Evolutionary conservation across 2,113 vertebrate genomes (phyloP).

Genomic region (Ifrita kowaldi): DNA sequence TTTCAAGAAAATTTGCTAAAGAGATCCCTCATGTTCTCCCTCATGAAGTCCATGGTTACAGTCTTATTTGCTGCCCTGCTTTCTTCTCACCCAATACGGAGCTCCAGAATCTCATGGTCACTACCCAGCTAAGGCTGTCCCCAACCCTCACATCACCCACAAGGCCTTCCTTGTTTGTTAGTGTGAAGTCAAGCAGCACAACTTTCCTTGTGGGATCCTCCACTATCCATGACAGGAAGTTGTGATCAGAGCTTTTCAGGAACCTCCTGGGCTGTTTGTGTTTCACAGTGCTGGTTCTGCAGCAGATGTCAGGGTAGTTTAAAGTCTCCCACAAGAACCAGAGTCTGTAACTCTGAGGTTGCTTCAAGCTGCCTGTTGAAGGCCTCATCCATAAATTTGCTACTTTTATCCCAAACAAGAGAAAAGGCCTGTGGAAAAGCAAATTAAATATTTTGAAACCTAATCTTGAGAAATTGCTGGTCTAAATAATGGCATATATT

Average conservation of each 20-base stretch:
- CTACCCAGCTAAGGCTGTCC: not conserved
- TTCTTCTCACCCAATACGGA: accelerated
- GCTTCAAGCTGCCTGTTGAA: not conserved
- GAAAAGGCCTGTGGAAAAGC: not conserved
- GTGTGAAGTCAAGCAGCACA: not conserved
- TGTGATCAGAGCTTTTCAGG: not conserved
- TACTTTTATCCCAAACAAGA: not conserved
- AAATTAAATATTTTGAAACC: not conserved
- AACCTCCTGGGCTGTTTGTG: not conserved
- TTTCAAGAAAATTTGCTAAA: not conserved
- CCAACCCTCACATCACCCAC: not conserved
- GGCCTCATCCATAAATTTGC: not conserved
- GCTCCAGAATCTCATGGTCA: not conserved
- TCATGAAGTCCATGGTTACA: not conserved
- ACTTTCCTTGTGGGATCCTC: not conserved
- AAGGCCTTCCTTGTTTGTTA: not conserved
- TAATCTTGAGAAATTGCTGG: not conserved
- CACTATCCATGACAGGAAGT: too few species aligned
- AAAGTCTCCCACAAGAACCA: accelerated
- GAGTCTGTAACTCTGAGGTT: not conserved
- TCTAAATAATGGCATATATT: not conserved
- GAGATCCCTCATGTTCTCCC: not conserved
- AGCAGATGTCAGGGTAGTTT: too few species aligned
- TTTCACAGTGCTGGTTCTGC: not conserved
- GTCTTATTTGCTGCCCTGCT: not conserved